Percentiles rank a stretch among this genome's conserved stretches.
These are phyloP conservation scores for Chloropsis cyanopogon DNA, from an alignment of 2,113 vertebrate species.

Conservation along the genomic window DNA sequence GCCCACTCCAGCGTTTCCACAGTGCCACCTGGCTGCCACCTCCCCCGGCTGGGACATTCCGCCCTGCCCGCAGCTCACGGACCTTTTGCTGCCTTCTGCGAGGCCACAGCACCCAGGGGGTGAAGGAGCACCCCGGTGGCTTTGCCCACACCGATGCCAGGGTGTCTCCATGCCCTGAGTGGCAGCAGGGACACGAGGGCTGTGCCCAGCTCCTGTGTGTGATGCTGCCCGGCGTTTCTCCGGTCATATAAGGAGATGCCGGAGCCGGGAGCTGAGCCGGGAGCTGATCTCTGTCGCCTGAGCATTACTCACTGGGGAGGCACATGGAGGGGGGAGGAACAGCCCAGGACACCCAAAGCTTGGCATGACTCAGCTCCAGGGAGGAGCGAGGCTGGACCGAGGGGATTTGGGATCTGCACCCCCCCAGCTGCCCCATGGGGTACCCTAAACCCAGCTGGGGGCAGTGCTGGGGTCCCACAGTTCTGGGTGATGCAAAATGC, in stretches of 20 bases:
- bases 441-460: not conserved
- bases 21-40: slow-evolving; percentile 68
- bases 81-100: accelerated
- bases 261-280: not conserved
- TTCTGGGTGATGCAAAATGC: not conserved
- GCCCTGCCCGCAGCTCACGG: accelerated
- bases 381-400: accelerated
- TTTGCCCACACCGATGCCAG: accelerated
- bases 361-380: slow-evolving; percentile 40
- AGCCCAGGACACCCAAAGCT: not conserved
- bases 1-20: slow-evolving; percentile 9
- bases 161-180: accelerated
- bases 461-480: accelerated
- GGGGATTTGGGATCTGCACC: accelerated
- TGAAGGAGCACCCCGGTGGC: accelerated
- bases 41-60: not conserved
- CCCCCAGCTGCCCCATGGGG: not conserved
- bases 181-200: not conserved
- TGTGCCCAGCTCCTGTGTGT: not conserved
- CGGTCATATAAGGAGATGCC: slow-evolving; percentile 60
- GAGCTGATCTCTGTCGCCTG: not conserved
- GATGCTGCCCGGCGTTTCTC: not conserved
- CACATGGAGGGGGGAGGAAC: not conserved
- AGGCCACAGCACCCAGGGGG: accelerated
- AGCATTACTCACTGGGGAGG: slow-evolving; percentile 61